phyloP scores from a whole-genome alignment of 2,888 invertebrate species.

The Lepidonotus clava region DNA sequence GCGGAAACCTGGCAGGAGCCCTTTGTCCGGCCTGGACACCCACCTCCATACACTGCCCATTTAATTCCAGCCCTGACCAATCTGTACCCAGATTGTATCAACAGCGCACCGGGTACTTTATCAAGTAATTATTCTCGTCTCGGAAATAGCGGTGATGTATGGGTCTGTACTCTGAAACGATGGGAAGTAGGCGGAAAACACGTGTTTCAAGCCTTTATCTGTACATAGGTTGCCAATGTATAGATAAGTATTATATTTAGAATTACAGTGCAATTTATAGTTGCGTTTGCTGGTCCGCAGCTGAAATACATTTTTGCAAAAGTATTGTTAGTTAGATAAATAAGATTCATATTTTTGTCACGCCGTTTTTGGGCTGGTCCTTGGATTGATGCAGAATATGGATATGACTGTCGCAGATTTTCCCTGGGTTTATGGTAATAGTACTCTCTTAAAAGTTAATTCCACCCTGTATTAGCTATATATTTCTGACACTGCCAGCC shows the following conservation, averaged over 20 bases:
- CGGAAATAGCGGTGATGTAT: constrained; percentile 41
- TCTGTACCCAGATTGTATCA: constrained; percentile 46
- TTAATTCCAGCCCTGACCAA: constrained; percentile 39
- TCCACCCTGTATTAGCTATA: too few species aligned
- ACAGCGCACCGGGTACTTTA: constrained; percentile 18
- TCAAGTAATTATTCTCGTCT: constrained; percentile 16
- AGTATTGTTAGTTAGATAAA: too few species aligned
- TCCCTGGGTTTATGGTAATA: too few species aligned
- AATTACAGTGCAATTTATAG: too few species aligned
- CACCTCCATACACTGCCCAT: constrained; percentile 1
- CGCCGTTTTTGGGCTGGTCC: too few species aligned
- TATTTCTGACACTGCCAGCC: too few species aligned
- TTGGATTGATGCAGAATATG: too few species aligned
- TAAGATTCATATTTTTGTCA: too few species aligned
- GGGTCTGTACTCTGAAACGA: not conserved
- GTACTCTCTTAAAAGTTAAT: too few species aligned
- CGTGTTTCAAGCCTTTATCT: not conserved
- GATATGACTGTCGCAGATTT: too few species aligned
- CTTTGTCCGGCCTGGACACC: constrained; percentile 25
- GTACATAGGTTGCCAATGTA: not conserved
- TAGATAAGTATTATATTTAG: not conserved
- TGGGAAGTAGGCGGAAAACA: not conserved
- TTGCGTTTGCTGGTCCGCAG: too few species aligned
- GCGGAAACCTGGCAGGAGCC: constrained; percentile 30
- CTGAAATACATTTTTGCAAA: too few species aligned